Evolutionary conservation across 2,113 vertebrate genomes (phyloP), one percentile per base, ranked within the genome.

Genomic region (Bubo blakistoni): DNA sequence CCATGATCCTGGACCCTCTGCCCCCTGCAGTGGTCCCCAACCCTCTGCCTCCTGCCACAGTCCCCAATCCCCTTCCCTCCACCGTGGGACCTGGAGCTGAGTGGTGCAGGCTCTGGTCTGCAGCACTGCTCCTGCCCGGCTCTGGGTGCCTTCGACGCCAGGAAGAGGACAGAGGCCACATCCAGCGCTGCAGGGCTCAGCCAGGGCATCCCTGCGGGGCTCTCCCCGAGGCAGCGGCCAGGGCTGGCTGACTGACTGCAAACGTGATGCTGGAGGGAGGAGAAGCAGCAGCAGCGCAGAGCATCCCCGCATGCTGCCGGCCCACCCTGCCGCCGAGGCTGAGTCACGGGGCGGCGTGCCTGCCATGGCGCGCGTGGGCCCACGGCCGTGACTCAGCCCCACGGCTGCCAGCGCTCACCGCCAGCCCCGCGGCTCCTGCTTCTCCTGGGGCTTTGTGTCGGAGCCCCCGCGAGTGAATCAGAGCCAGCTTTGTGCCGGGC

Each of bases 31-130:
- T 6, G 16, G 36, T n/a, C 62, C 34, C 5, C 3, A 13, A 8
- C 6, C 7, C 46, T 13, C 25, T 7, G 20, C 44, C 16, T 44
- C 16, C 44, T 17, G 44, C 44, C 44, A 44, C 44, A 44, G 44
- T 44, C 44, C 44, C 16, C 44, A 46, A 46, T 46, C 44, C 44
- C 44, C 44, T 46, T 30, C 27, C 14, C 12, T 65, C 24, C 7
- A 1, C 30, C 4, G 4, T 7, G 30, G 30, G 49, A 16, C 49
- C 29, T 5, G 2, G n/a, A 52, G n/a, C 40, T 3, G 2, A 44
- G 44, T 10, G 44, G 8, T 25, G 18, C n/a, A 42, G 52, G 36
- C 61, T 29, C 44, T 58, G 58, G 12, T n/a, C 47, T 34, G 49
- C 49, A 25, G 57, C 34, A 19, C 3, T 6, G 76, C n/a, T 57